Evolutionary conservation across 2,888 invertebrate genomes (phyloP), one percentile per base, ranked within the genome.

Genomic region (Mythimna lalbum): DNA sequence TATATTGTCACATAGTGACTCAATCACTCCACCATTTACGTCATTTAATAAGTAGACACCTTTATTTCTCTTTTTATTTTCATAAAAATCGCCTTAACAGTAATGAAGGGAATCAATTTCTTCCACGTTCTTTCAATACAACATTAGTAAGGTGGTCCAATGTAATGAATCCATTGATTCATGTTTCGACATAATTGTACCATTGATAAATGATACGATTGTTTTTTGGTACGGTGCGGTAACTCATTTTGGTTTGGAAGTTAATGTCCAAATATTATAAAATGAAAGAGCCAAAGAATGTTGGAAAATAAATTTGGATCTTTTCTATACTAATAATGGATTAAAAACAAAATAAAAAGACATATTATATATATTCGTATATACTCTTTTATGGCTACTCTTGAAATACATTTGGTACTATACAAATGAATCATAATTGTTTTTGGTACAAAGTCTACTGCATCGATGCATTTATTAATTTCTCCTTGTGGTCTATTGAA

Each of bases 101-200:
- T 64, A 67, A 61, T 81, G 49, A 63, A 61, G 36, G 56, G 63
- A 61, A 81, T 67, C 36, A 63, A 56, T 56, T 65, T 56, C 27
- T 27, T 72, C n/a, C n/a, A 61, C 57, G 56, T 80, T 64, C 61
- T 57, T 66, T 17, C 39, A 43, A 66, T 72, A 33, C 55, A 59
- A 57, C 14, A 53, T 63, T 39, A 39, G 23, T 68, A 56, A 62
- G 67, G 68, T 66, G 63, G 59, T 65, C 65, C 66, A 55, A 67
- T 64, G n/a, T 82, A 78, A 82, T 78, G 72, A 80, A 59, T 27
- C 49, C 72, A 78, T 81, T 80, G 69, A 81, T 78, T 77, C 63
- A 71, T 61, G 50, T 64, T 69, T 69, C 55, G 50, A 72, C 60
- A 78, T 52, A n/a, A 63, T 75, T 64, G 55, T 49, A 66, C 23